phyloP scores from a whole-genome alignment of 2,113 vertebrate species.

The Raja brachyura region DNA sequence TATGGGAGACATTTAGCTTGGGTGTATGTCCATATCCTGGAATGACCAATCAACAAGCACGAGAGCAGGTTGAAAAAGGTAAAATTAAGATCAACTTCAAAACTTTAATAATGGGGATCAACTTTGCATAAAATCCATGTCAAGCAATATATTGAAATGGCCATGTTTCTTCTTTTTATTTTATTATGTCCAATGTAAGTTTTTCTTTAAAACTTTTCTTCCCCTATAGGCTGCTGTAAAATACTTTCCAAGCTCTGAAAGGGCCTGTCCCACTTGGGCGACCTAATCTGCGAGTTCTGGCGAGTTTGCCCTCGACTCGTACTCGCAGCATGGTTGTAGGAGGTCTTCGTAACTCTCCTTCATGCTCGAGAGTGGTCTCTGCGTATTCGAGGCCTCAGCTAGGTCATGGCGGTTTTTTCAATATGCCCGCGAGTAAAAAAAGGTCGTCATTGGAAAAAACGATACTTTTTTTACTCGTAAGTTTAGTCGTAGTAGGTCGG shows the following conservation, averaged over 20 bases:
- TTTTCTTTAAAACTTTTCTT: not conserved
- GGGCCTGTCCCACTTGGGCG: too few species aligned
- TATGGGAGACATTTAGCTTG: conserved; percentile 96
- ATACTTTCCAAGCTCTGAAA: not conserved
- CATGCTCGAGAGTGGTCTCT: too few species aligned
- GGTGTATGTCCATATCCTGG: conserved; percentile 93
- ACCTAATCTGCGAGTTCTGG: too few species aligned
- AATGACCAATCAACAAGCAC: conserved; percentile 96
- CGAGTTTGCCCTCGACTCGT: too few species aligned
- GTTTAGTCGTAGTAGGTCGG: too few species aligned
- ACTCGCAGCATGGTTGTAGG: too few species aligned
- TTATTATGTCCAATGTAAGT: not conserved
- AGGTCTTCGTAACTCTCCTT: too few species aligned
- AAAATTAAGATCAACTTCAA: not conserved
- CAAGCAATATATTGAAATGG: not conserved
- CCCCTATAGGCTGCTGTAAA: not conserved
- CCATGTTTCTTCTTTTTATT: not conserved
- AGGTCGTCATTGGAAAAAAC: too few species aligned
- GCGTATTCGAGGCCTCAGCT: too few species aligned
- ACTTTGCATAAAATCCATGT: not conserved
- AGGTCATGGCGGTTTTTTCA: too few species aligned
- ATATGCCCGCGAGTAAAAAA: too few species aligned
- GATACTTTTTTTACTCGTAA: too few species aligned
- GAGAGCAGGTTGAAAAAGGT: conserved; percentile 97
- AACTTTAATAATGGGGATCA: not conserved